phyloP scores from a whole-genome alignment of 2,888 invertebrate species.

The Bimastos eiseni region DNA sequence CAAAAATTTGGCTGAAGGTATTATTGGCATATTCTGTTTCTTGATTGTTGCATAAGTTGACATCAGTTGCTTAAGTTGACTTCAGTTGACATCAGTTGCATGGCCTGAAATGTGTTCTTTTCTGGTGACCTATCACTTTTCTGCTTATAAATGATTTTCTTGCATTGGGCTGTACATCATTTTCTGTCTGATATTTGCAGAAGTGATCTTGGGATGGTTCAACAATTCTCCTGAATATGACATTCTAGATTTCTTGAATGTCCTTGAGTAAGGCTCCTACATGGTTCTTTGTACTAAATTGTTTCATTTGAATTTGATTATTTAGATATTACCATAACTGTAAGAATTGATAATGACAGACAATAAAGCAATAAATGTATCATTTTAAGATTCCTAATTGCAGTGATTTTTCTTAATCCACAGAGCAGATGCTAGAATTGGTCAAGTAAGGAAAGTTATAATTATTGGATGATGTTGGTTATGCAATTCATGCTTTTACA shows the following conservation, averaged over 20 bases:
- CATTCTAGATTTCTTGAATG: slow-evolving; percentile 80
- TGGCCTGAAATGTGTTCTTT: not conserved
- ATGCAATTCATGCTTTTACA: too few relatives aligned
- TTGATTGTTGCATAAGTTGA: too few relatives aligned
- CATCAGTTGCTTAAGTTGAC: not conserved
- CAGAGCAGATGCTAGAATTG: too few relatives aligned
- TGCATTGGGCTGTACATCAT: not conserved
- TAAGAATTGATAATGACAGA: not conserved
- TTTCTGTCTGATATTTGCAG: slow-evolving; percentile 33
- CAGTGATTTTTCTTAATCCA: too few relatives aligned
- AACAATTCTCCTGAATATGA: slow-evolving; percentile 80
- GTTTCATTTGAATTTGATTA: not conserved
- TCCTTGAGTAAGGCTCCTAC: slow-evolving; percentile 72
- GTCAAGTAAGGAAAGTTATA: too few relatives aligned
- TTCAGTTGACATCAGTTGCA: not conserved
- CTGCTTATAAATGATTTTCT: too few relatives aligned
- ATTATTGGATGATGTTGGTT: too few relatives aligned
- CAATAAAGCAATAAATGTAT: too few relatives aligned
- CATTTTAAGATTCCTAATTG: too few relatives aligned
- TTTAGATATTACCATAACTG: not conserved
- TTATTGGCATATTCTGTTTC: not conserved
- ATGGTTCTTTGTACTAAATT: not conserved
- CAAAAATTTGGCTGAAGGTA: slow-evolving; percentile 80
- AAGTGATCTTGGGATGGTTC: slow-evolving; percentile 85
- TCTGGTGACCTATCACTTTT: not conserved